These are phyloP conservation scores for Rapana venosa DNA, from an alignment of 2,888 invertebrate species.

Conservation along the genomic window DNA sequence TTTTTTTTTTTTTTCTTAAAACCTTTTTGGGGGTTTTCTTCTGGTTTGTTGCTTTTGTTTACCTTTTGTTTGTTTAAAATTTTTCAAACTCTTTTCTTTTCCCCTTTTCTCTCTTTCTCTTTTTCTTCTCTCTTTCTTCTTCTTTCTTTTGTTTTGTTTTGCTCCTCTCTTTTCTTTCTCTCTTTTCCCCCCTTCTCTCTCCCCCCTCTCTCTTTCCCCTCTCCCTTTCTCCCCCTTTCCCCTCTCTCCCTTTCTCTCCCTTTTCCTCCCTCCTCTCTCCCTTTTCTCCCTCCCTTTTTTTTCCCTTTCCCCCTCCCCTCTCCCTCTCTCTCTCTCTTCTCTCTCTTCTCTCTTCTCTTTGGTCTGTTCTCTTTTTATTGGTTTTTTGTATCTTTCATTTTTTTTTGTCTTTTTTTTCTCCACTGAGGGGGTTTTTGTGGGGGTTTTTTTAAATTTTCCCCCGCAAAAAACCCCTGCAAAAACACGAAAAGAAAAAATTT, in stretches of 20 bases:
- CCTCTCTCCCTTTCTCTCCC: background rate
- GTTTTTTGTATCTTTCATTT: too few relatives aligned
- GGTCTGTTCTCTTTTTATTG: too few relatives aligned
- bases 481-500: too few relatives aligned
- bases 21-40: background rate
- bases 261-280: background rate
- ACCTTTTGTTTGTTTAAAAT: background rate
- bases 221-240: background rate
- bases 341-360: too few relatives aligned
- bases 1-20: too few relatives aligned
- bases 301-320: background rate
- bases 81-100: background rate
- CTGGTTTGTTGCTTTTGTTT: background rate
- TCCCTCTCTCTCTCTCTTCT: too few relatives aligned
- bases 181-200: background rate
- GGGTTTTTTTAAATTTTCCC: too few relatives aligned
- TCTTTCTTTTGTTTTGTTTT: background rate
- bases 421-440: too few relatives aligned
- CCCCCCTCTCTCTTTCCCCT: background rate
- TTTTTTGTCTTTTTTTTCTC: too few relatives aligned
- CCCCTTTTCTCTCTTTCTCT: background rate
- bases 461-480: too few relatives aligned
- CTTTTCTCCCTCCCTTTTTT: background rate
- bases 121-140: background rate
- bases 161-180: background rate